Conservation (phyloP, 1,140 invertebrate species). For the Thaumatotibia leucotreta region DNA sequence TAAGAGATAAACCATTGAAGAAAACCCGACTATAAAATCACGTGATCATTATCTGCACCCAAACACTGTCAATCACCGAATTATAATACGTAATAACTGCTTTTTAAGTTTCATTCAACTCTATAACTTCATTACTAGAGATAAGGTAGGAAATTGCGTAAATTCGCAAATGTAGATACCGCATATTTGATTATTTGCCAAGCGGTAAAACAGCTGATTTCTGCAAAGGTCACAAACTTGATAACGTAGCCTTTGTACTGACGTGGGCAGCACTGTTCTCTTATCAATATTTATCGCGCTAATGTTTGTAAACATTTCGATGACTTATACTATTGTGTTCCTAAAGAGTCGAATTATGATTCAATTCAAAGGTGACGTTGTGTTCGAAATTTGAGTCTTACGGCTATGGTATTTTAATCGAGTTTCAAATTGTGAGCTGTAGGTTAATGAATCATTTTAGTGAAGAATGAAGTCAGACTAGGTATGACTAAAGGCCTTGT, state of each 20-base stretch:
- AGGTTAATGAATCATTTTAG: background rate
- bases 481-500: no score
- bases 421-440: background rate
- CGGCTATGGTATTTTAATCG: background rate
- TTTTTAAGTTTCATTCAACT: background rate
- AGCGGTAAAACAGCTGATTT: background rate
- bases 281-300: background rate
- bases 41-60: background rate
- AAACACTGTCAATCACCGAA: background rate
- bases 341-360: background rate
- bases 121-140: background rate
- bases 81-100: background rate
- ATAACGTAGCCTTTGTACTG: background rate
- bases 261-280: background rate
- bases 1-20: background rate
- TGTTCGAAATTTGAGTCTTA: background rate
- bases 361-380: background rate
- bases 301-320: slow-evolving; percentile 9
- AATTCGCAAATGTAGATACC: background rate
- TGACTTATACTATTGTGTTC: background rate
- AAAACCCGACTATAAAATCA: background rate
- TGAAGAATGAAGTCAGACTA: background rate
- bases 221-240: background rate
- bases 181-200: no score
- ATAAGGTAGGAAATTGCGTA: background rate